These are phyloP conservation scores for Manis javanica DNA, from an alignment of 2,797 vertebrate genomes.

Conservation along the genomic window DNA sequence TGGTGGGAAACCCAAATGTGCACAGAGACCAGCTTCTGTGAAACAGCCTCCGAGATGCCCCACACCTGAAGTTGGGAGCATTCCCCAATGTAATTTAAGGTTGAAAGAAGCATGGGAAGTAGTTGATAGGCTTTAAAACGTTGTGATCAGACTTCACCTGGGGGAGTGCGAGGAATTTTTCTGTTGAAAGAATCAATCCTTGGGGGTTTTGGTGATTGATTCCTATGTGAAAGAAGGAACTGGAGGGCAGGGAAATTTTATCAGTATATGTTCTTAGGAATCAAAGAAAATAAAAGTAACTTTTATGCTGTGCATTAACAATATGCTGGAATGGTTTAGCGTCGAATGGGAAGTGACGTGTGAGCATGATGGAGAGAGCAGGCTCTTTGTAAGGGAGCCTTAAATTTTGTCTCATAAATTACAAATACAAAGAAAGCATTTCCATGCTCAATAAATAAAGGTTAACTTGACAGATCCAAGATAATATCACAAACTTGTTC, in stretches of 20 bases:
- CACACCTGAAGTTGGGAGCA: neutral
- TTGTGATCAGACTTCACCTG: neutral
- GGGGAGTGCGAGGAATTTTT: neutral
- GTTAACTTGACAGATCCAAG: slow-evolving; percentile 27
- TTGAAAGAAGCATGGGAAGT: neutral
- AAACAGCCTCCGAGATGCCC: too few species aligned
- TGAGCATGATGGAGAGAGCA: neutral
- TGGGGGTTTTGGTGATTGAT: neutral
- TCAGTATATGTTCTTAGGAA: neutral
- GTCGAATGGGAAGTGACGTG: neutral
- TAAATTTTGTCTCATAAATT: slow-evolving; percentile 45
- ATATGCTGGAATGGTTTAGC: neutral
- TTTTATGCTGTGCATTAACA: rapidly evolving
- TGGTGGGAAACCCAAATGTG: neutral
- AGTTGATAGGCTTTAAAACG: neutral
- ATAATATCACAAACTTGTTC: neutral
- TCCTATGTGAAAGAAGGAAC: neutral
- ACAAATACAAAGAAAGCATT: neutral
- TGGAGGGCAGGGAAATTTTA: neutral
- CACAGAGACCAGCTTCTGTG: neutral
- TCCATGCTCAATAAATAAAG: slow-evolving; percentile 32
- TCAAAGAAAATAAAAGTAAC: neutral
- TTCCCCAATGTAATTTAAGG: neutral
- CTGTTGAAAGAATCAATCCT: neutral
- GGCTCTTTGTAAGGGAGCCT: neutral